Evolutionary conservation across 2,888 invertebrate genomes (phyloP).

Genomic region (Emmelina monodactyla): DNA sequence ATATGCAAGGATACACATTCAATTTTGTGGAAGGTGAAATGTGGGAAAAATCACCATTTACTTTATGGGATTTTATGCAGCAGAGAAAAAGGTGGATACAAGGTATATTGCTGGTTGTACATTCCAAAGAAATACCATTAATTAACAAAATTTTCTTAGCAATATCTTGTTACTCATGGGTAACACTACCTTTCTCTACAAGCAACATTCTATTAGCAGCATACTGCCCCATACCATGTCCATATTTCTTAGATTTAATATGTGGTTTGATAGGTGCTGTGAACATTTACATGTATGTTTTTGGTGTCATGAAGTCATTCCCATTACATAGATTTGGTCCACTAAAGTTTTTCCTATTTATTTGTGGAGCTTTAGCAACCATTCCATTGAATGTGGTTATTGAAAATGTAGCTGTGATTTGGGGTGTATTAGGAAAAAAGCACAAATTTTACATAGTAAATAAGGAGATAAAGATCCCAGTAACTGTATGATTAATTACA

Average conservation of each 20-base stretch:
- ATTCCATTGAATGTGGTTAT: slow-evolving; percentile 94
- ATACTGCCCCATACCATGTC: slow-evolving; percentile 87
- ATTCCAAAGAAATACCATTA: slow-evolving; percentile 83
- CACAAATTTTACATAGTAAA: slow-evolving; percentile 97
- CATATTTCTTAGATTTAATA: slow-evolving; percentile 81
- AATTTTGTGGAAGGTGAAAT: slow-evolving; percentile 98
- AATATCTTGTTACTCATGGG: slow-evolving; percentile 95
- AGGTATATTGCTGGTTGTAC: slow-evolving; percentile 88
- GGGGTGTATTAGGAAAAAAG: slow-evolving; percentile 94
- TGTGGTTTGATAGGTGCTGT: slow-evolving; percentile 93
- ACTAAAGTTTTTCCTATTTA: slow-evolving; percentile 78
- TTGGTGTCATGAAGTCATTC: slow-evolving; percentile 97
- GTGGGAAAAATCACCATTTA: slow-evolving; percentile 98
- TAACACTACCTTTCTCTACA: slow-evolving; percentile 91
- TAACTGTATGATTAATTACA: slow-evolving; percentile 62
- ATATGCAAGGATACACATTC: slow-evolving; percentile 88
- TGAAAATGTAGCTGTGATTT: slow-evolving; percentile 93
- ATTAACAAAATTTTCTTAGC: slow-evolving; percentile 82
- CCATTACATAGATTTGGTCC: slow-evolving; percentile 87
- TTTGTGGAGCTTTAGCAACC: slow-evolving; percentile 86
- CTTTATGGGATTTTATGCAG: slow-evolving; percentile 92
- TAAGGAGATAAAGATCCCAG: slow-evolving; percentile 81
- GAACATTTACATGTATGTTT: slow-evolving; percentile 97
- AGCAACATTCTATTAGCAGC: slow-evolving; percentile 87
- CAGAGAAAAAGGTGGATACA: slow-evolving; percentile 97